Base-by-base conservation (phyloP, 2,888 invertebrate species). In the Scotopteryx bipunctaria region DNA sequence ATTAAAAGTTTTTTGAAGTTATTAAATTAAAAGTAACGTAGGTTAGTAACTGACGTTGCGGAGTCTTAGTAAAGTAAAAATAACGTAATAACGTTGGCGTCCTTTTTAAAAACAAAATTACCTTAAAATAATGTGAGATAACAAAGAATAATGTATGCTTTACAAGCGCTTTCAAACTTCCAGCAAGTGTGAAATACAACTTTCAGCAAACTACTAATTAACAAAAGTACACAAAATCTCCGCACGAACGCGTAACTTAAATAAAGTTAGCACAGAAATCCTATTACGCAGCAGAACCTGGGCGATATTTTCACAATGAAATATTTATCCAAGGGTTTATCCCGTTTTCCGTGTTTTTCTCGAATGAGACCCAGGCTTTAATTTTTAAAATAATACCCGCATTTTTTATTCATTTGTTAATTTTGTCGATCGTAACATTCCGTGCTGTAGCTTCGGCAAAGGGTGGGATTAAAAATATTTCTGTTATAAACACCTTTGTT, bases 261-360 rank as follows among this genome's bases (percentile, higher is more conserved):
- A 53, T 44, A 53, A 52, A 43, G 32, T 32, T 51, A 38, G 16
- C 37, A 42, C 42, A 42, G 47, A 40, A 53, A 48, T 49, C 48
- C 48, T 48, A 54, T 48, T 44, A 52, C n/a, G 23, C 29, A 47
- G 32, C 25, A 36, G 27, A 41, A 13, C 44, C 48, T 23, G 40
- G 3, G 48, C 19, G 17, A 48, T 54, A 44, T 40, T 54, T 54
- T 40, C 48, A 31, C 40, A 11, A 37, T 44, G 21, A 48, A 54
- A 48, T 54, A 54, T 54, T 54, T 54, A 54, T 48, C 14, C 31
- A 50, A 40, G 35, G 49, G 43, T 21, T 41, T 48, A 48, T 48
- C 29, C 17, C 16, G 29, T 35, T 48, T 42, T 35, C 47, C 43
- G 37, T 37, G 49, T 50, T 45, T 53, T 48, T 33, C 33, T 33